These are phyloP conservation scores for Pseudomugil gertrudae DNA, from an alignment of 2,797 vertebrate genomes.

Conservation along the genomic window DNA sequence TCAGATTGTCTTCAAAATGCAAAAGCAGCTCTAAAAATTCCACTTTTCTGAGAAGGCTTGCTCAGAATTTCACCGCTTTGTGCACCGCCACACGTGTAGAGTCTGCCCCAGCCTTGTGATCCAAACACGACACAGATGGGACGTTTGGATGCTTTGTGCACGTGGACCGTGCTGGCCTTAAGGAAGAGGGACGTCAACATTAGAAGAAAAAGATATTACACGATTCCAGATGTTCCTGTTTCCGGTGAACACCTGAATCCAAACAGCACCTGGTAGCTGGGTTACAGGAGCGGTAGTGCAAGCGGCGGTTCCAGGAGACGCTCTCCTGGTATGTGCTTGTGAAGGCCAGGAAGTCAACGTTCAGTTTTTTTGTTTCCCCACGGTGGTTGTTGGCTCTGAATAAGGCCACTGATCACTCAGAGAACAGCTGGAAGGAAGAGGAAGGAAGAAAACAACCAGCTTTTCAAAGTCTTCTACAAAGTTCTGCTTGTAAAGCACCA, in stretches of 20 bases:
- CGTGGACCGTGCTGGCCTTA: conserved; percentile 54
- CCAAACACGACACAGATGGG: conserved; percentile 4
- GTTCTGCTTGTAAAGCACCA: conserved; percentile 60
- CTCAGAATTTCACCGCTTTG: conserved; percentile 7
- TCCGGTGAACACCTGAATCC: conserved; percentile 1
- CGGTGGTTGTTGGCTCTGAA: conserved; percentile 65
- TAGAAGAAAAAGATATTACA: conserved; percentile 16
- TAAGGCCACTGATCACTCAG: conserved; percentile 36
- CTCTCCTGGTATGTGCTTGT: conserved; percentile 14
- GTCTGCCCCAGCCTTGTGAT: conserved; percentile 11
- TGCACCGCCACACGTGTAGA: not conserved
- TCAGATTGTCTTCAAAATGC: conserved; percentile 6
- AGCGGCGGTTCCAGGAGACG: conserved; percentile 23
- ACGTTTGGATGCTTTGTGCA: conserved; percentile 32
- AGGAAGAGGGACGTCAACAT: conserved; percentile 33
- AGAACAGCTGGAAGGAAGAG: conserved; percentile 34
- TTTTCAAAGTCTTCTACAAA: conserved; percentile 41
- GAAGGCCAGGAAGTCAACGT: conserved; percentile 55
- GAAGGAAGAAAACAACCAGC: conserved; percentile 32
- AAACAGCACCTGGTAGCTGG: conserved; percentile 37
- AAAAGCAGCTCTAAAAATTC: not conserved
- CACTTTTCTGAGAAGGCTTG: not conserved
- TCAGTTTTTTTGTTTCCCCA: conserved; percentile 61
- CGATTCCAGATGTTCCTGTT: conserved; percentile 16
- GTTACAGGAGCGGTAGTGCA: conserved; percentile 37